Conservation (phyloP, 2,888 invertebrate species). For the Hetaerina titia region DNA sequence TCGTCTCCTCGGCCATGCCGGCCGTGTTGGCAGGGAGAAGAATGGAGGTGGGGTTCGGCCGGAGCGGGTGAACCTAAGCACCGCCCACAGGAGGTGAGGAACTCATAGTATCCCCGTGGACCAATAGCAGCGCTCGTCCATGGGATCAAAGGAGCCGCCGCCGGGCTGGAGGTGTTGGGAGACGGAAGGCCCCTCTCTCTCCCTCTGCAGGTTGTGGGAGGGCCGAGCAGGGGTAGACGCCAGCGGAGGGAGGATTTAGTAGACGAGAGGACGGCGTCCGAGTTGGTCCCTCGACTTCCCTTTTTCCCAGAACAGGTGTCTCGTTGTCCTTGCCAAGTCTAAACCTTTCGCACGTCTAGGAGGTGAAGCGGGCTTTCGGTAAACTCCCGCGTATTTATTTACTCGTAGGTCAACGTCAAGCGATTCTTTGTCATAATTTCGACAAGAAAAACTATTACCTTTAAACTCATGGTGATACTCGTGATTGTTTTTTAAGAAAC, state of each 20-base stretch:
- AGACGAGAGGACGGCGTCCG: neutral
- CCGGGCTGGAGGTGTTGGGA: neutral
- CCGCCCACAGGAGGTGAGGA: slow-evolving; percentile 49
- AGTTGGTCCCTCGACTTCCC: neutral
- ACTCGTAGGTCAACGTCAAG: too few species aligned
- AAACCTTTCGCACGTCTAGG: neutral
- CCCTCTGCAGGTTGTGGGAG: neutral
- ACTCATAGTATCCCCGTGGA: neutral
- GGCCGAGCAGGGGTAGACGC: neutral
- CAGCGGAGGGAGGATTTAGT: neutral
- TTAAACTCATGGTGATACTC: neutral
- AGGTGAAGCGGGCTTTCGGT: neutral
- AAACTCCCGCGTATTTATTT: neutral
- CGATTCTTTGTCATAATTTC: too few species aligned
- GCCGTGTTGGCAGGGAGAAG: neutral
- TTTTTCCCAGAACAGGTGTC: neutral
- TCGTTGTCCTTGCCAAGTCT: neutral
- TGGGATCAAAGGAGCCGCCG: slow-evolving; percentile 42
- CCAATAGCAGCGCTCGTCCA: slow-evolving; percentile 19
- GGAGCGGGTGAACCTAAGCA: neutral
- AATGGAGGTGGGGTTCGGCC: neutral
- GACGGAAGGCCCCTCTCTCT: neutral
- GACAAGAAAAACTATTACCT: too few species aligned
- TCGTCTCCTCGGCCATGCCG: neutral
- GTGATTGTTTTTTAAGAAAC: neutral